Evolutionary conservation across 2,797 vertebrate species (phyloP), one percentile per base, ranked within the genome.

Genomic region (Kryptolebias ocellatus): DNA sequence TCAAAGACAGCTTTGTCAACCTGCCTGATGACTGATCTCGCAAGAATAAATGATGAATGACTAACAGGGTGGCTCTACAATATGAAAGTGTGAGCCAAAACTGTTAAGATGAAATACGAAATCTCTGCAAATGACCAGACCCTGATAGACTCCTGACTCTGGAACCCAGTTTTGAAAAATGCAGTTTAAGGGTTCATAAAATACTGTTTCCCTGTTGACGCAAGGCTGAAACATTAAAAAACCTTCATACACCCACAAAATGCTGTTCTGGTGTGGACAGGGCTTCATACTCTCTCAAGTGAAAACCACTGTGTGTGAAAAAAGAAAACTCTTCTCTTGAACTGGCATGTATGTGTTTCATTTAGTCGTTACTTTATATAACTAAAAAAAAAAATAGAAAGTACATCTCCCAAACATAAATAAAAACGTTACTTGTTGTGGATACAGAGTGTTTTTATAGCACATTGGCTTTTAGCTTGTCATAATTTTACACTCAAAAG

Each of bases 201-300:
- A 84, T 78, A 83, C 78, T 66, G 59, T 60, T 73, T 45, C 75
- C 67, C 78, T 90, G 72, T 88, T 11, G 10, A 44, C 42, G 12
- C 46, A 49, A 4, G 31, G 31, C 31, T 34, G 9, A 34, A 34
- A 34, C n/a, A 8, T 2, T 10, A 10, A 20, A 47, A 49, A 49
- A 18, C 2, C 44, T 2, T 16, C 2, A 1, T 17, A 4, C 53
- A 74, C 62, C 73, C 53, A 79, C 80, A 90, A 44, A 47, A 10
- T 2, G 10, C 9, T 10, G 7, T 39, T 39, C 37, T 7, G 4
- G 7, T 34, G 9, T 39, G 37, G 37, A 39, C 37, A 10, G 37
- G 37, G 37, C 37, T 42, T 44, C 50, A 4, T 47, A 65, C 57
- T 15, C 50, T 50, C 62, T 56, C 46, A 59, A 29, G 27, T 11